Conservation (phyloP, 1,140 invertebrate species). For the Whitmania pigra region DNA sequence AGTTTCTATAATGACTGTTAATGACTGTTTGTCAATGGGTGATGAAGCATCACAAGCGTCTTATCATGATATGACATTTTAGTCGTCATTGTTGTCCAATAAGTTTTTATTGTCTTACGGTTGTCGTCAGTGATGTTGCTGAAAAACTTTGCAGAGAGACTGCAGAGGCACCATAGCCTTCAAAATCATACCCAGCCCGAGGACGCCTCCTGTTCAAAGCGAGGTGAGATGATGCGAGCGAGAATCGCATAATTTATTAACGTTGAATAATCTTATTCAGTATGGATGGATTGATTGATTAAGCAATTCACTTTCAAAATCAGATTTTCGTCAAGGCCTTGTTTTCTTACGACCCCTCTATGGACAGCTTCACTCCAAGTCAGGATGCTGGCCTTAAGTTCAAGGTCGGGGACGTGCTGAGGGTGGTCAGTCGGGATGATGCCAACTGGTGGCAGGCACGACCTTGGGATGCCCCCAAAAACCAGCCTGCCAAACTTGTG, state of each 20-base stretch:
- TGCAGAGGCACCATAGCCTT: slow-evolving; percentile 92
- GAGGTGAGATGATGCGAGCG: slow-evolving; percentile 31
- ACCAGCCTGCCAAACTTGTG: slow-evolving; percentile 86
- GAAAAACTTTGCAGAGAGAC: slow-evolving; percentile 66
- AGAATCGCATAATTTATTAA: not conserved
- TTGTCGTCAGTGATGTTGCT: not conserved
- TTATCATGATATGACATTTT: not conserved
- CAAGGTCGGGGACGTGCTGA: slow-evolving; percentile 87
- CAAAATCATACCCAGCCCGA: slow-evolving; percentile 95
- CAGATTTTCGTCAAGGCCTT: slow-evolving; percentile 95
- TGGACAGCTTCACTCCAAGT: slow-evolving; percentile 94
- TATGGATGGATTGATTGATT: not conserved
- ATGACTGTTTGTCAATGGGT: not conserved
- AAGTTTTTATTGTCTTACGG: not conserved
- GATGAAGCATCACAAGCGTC: not conserved
- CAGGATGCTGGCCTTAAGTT: slow-evolving; percentile 95
- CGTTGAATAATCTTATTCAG: not conserved
- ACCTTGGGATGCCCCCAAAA: slow-evolving; percentile 44
- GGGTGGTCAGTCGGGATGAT: slow-evolving; percentile 95
- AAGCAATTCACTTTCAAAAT: not conserved
- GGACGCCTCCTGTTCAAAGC: slow-evolving; percentile 74
- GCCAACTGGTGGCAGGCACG: slow-evolving; percentile 94
- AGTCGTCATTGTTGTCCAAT: not conserved
- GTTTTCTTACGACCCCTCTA: slow-evolving; percentile 92
- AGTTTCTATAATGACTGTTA: not conserved